Percentiles rank a stretch among this genome's conserved stretches.
These are phyloP conservation scores for Aquatica leii DNA, from an alignment of 2,888 invertebrate genomes.

Conservation along the genomic window DNA sequence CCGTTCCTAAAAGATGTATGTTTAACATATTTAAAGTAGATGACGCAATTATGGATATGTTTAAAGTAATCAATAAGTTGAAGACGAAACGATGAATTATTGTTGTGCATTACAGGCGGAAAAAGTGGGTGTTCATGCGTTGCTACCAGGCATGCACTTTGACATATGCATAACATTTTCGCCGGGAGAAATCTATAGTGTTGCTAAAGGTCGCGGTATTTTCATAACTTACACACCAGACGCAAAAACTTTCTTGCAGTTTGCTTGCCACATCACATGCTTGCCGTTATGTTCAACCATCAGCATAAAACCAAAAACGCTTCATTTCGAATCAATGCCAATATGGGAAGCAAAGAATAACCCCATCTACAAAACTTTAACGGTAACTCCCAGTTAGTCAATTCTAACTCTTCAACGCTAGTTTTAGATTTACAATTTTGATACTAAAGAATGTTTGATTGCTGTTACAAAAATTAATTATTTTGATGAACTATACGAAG, in stretches of 20 bases:
- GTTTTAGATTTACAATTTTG: conserved; percentile 31
- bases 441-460: too few relatives aligned
- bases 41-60: conserved; percentile 17
- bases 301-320: conserved; percentile 20
- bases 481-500: too few relatives aligned
- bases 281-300: conserved; percentile 19
- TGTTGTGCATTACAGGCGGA: conserved; percentile 33
- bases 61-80: too few relatives aligned
- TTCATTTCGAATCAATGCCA: conserved; percentile 28
- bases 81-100: too few relatives aligned
- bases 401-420: too few relatives aligned
- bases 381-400: not conserved
- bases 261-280: conserved; percentile 35
- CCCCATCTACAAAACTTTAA: not conserved
- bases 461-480: too few relatives aligned
- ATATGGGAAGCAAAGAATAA: conserved; percentile 27
- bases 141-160: conserved; percentile 39
- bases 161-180: conserved; percentile 33
- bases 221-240: conserved; percentile 34
- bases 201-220: conserved; percentile 30
- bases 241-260: conserved; percentile 20
- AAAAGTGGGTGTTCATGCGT: conserved; percentile 29
- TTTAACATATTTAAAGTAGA: conserved; percentile 23
- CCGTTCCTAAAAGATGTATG: conserved; percentile 26
- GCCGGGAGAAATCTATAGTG: conserved; percentile 16